These are phyloP conservation scores for Tetropium fuscum DNA, from an alignment of 2,888 invertebrate species.

Conservation along the genomic window DNA sequence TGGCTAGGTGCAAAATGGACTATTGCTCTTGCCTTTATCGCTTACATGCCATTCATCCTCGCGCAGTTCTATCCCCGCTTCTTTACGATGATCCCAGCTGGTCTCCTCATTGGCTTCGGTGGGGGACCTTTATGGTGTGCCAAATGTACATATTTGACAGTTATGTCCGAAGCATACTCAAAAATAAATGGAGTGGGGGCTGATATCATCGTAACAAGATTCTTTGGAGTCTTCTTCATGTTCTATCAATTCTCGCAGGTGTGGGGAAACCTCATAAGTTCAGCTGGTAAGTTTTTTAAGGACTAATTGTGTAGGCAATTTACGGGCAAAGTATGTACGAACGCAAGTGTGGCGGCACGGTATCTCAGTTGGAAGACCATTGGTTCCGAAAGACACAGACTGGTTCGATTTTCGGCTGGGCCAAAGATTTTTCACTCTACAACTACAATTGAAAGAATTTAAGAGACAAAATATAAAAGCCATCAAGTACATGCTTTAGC, in stretches of 20 bases:
- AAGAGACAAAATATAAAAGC: too few species aligned
- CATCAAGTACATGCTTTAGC: too few species aligned
- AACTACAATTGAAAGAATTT: too few species aligned
- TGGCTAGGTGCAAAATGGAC: constrained; percentile 94
- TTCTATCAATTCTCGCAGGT: constrained; percentile 97
- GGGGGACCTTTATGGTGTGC: constrained; percentile 97
- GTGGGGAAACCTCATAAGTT: constrained; percentile 93
- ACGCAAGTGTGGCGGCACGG: too few species aligned
- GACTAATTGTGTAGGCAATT: too few species aligned
- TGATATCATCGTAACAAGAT: constrained; percentile 87
- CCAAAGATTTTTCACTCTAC: too few species aligned
- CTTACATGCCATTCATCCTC: constrained; percentile 93
- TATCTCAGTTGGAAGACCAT: too few species aligned
- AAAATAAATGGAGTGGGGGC: constrained; percentile 75
- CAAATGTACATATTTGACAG: constrained; percentile 93
- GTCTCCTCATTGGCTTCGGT: constrained; percentile 86
- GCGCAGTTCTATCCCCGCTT: constrained; percentile 92
- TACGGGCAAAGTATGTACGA: too few species aligned
- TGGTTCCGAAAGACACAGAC: too few species aligned
- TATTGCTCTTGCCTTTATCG: constrained; percentile 83
- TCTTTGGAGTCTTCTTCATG: constrained; percentile 97
- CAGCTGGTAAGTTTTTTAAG: constrained; percentile 72
- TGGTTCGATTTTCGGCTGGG: too few species aligned
- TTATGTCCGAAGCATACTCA: constrained; percentile 84
- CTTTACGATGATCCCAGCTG: constrained; percentile 86